Conservation (phyloP, 1,140 invertebrate species). For the Drosophila funebris region DNA sequence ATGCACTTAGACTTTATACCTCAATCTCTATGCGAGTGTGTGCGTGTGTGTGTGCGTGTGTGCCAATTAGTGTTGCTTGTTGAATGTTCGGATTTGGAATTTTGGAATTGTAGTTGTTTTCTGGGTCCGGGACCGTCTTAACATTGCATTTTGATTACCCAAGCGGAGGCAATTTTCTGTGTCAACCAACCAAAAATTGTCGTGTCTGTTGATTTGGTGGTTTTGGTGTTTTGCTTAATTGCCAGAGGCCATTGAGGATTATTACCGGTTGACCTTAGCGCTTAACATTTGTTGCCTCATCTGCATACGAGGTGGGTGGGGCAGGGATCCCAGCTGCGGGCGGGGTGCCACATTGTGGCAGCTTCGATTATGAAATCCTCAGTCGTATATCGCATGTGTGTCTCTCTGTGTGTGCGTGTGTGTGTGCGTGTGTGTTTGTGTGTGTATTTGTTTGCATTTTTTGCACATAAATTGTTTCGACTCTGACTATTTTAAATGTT, state of each 20-base stretch:
- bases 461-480: constrained; percentile 67
- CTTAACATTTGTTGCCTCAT: constrained; percentile 63
- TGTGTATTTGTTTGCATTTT: constrained; percentile 42
- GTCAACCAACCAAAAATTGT: constrained; percentile 32
- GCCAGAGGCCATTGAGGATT: constrained; percentile 49
- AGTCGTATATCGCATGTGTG: constrained; percentile 6
- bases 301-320: constrained; percentile 48
- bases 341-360: background rate
- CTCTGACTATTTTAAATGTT: constrained; percentile 42
- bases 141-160: constrained; percentile 25
- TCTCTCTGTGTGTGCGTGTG: background rate
- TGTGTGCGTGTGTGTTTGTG: background rate
- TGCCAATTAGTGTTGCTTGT: constrained; percentile 45
- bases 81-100: constrained; percentile 20
- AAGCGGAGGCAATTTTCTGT: constrained; percentile 46
- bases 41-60: background rate
- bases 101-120: background rate
- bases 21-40: background rate
- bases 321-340: background rate
- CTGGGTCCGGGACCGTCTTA: background rate
- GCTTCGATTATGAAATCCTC: constrained; percentile 67
- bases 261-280: constrained; percentile 72
- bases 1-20: constrained; percentile 25
- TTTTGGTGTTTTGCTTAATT: constrained; percentile 52
- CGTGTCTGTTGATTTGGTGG: constrained; percentile 5